Base-by-base conservation (phyloP, 2,113 vertebrate genomes). In the Mystacornis crossleyi region DNA sequence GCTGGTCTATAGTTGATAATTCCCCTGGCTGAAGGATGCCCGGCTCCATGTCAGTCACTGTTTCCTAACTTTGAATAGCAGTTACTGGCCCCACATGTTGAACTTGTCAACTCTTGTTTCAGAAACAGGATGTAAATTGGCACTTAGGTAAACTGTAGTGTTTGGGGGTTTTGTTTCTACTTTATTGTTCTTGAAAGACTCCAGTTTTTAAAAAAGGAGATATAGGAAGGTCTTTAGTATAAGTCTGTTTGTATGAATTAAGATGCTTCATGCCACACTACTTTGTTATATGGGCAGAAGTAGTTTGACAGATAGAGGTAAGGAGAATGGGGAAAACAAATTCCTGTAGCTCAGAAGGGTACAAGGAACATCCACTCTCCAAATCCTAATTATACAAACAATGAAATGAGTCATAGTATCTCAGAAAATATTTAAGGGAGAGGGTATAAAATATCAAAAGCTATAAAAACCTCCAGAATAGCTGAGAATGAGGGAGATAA, bases 51-150 rank as follows among this genome's bases (percentile, higher is more conserved):
- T 97, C 95, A 95, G 72, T 97, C 89, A 85, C 75, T 26, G 60
- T 94, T 93, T 95, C 47, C 69, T 89, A 92, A 86, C 53, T 90
- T 72, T 48, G n/a, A 85, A 78, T n/a, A 91, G 84, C 55, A 91
- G 60, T 93, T 95, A 96, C 91, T 95, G 79, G 57, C 95, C 72
- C 72, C 94, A 93, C 60, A 88, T 93, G 86, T 78, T 84, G 73
- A 42, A 28, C 73, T 77, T 93, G 78, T 93, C 94, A 90, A 48
- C 43, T 93, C 75, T 57, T 0, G 5, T 85, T 95, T 95, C 79
- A 88, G 86, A 89, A 86, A 55, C 8, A 55, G 47, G 58, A 81
- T 90, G 45, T 69, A 93, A 96, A 94, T 78, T 78, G 48, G 64
- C 40, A 73, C 25, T 33, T 33, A 28, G 81, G 51, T 90, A 77